Base-by-base conservation (phyloP, 2,113 vertebrate species). In the Etheostoma cragini region DNA sequence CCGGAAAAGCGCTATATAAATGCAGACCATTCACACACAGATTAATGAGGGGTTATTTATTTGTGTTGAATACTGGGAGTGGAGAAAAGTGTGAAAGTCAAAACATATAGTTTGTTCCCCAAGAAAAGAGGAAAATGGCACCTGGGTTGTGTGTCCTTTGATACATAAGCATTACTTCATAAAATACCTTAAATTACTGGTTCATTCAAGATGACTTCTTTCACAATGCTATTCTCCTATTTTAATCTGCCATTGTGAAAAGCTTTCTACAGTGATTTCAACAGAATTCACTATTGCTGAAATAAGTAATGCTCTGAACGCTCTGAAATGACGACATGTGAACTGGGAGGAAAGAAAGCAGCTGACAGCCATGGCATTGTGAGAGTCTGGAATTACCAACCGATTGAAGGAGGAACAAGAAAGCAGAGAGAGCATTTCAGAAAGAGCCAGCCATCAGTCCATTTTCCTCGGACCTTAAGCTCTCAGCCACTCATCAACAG, bases 401-500 rank as follows among this genome's bases (percentile, higher is more conserved):
- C 84, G 86, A 84, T 79, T 83, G 81, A 80, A 81, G 70, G 61
- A 35, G 78, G 90, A 78, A 82, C 54, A 86, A 77, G 80, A 84
- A 75, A 91, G 79, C 78, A 78, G 68, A 88, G 77, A 78, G 78
- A 50, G 75, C 60, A 69, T 88, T 83, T 90, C 42, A 89, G 76
- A 87, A 77, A 86, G 80, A 87, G 87, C 65, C 79, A 84, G 90
- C 85, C 46, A 49, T 62, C 61, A 85, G 83, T 82, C 71, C 16
- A 63, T 72, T 82, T 80, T 86, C 72, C 71, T 82, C 5, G 69
- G 81, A 93, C 76, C 80, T 80, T 84, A 89, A 96, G 96, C 96
- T 96, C 94, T 93, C 95, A 97, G 97, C 97, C 96, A 95, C 95
- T 96, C 96, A 96, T 95, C 95, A 95, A 95, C 96, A 97, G 97